Evolutionary conservation across 2,888 invertebrate genomes (phyloP).

Genomic region (Eupeodes latifasciatus): DNA sequence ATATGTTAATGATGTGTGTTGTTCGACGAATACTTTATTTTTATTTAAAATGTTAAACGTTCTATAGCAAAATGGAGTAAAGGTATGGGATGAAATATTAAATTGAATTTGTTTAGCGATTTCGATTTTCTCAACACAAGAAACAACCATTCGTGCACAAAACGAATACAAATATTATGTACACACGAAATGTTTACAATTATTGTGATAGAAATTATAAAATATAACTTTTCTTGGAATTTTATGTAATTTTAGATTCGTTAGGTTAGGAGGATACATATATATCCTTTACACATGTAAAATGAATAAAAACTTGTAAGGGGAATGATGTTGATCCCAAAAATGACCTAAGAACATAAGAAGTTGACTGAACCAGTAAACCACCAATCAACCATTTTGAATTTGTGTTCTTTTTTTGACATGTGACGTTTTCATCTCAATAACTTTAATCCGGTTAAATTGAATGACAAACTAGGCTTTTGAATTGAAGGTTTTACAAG

Average conservation of each 20-base stretch:
- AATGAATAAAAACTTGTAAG: too few relatives aligned
- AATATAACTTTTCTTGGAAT: not conserved
- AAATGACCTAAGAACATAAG: too few relatives aligned
- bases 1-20: constrained; percentile 80
- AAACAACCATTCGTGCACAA: constrained; percentile 52
- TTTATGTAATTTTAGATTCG: not conserved
- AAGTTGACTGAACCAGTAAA: too few relatives aligned
- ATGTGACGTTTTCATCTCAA: too few relatives aligned
- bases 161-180: constrained; percentile 22
- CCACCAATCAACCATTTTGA: too few relatives aligned
- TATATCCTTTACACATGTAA: not conserved
- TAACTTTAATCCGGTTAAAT: too few relatives aligned
- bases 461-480: too few relatives aligned
- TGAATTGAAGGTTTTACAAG: too few relatives aligned
- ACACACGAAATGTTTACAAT: constrained; percentile 29
- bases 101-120: constrained; percentile 46
- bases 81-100: constrained; percentile 11
- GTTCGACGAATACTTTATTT: constrained; percentile 49
- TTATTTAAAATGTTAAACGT: constrained; percentile 64
- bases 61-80: constrained; percentile 8
- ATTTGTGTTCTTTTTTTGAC: too few relatives aligned
- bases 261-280: not conserved
- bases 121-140: not conserved
- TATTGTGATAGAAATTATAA: constrained; percentile 7
- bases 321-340: too few relatives aligned